Conservation (phyloP, 2,113 vertebrate genomes). For the Rhabdomys dilectus region DNA sequence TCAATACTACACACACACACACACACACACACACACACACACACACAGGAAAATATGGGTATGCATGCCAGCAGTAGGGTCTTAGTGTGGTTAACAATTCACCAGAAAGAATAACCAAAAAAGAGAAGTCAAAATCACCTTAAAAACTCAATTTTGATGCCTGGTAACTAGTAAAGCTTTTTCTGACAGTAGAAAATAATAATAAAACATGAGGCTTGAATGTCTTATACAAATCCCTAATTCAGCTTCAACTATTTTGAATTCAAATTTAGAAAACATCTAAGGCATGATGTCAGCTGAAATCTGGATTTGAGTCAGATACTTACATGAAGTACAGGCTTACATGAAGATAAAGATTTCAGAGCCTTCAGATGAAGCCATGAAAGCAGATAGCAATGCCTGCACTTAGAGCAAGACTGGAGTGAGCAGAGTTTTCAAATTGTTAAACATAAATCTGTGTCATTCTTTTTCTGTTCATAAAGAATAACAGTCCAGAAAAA, state of each 20-base stretch:
- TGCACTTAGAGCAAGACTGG: background rate
- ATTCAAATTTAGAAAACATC: background rate
- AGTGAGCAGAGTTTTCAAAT: background rate
- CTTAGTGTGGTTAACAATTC: background rate
- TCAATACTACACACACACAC: background rate
- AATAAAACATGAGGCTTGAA: background rate
- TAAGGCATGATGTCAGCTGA: background rate
- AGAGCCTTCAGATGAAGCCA: background rate
- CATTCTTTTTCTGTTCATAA: slow-evolving; percentile 33
- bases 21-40: too few relatives aligned
- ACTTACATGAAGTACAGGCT: background rate
- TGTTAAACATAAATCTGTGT: background rate
- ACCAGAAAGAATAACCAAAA: background rate
- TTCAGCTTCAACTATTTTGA: slow-evolving; percentile 20
- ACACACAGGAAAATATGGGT: background rate
- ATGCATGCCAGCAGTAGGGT: background rate
- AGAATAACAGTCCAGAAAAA: slow-evolving; percentile 37
- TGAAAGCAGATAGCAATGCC: background rate
- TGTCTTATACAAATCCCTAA: background rate
- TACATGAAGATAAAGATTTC: background rate
- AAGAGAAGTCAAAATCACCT: background rate
- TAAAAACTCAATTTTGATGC: background rate
- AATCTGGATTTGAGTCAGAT: background rate
- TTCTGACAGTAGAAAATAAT: background rate
- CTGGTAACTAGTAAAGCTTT: background rate